phyloP scores from a whole-genome alignment of 2,888 invertebrate species.

The Lepeophtheirus nordmannii region DNA sequence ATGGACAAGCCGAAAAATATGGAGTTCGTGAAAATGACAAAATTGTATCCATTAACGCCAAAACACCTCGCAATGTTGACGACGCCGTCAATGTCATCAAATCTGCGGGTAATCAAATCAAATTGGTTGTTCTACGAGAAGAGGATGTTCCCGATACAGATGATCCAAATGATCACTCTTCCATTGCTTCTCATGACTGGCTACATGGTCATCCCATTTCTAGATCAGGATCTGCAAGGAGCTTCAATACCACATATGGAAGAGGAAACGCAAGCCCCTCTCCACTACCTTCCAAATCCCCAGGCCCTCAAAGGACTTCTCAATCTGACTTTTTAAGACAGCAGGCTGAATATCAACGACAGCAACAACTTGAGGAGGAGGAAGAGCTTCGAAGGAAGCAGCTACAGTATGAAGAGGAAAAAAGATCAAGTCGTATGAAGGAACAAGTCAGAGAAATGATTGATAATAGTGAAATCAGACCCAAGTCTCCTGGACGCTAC shows the following conservation, averaged over 20 bases:
- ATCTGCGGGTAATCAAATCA: constrained; percentile 23
- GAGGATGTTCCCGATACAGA: constrained; percentile 22
- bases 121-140: constrained; percentile 19
- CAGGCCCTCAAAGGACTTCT: constrained; percentile 3
- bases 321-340: constrained; percentile 15
- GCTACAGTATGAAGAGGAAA: neutral
- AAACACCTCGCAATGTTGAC: constrained; percentile 23
- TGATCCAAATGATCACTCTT: constrained; percentile 3
- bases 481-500: neutral
- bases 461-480: neutral
- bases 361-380: neutral
- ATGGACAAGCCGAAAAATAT: constrained; percentile 21
- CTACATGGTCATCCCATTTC: constrained; percentile 13
- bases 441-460: constrained; percentile 5
- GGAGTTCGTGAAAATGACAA: constrained; percentile 24
- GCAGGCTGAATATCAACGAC: constrained; percentile 13
- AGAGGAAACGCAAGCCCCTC: constrained; percentile 8
- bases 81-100: constrained; percentile 24
- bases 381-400: neutral
- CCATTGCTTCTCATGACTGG: constrained; percentile 5
- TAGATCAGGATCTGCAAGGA: constrained; percentile 21
- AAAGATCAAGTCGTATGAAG: neutral
- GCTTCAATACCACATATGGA: constrained; percentile 23
- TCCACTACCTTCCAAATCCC: neutral
- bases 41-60: constrained; percentile 23